Percentiles rank a stretch among this genome's conserved stretches.
Evolutionary conservation across 2,888 invertebrate species (phyloP).

Genomic region (Candidula unifasciata): DNA sequence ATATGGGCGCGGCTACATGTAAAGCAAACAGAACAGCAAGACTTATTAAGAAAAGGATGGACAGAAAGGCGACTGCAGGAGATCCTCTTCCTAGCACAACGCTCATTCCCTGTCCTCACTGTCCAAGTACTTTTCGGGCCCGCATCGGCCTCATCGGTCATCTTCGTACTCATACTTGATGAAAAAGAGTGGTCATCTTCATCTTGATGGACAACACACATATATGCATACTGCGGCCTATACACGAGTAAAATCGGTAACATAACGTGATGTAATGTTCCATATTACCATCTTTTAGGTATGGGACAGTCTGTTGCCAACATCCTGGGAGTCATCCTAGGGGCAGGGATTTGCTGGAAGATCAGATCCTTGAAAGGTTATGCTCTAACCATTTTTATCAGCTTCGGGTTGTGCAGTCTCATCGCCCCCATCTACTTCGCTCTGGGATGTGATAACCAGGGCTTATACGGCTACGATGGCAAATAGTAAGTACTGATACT

Average conservation of each 20-base stretch:
- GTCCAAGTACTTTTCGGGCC: too few species aligned
- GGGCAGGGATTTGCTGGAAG: constrained; percentile 1
- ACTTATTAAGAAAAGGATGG: too few species aligned
- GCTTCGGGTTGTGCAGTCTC: background rate
- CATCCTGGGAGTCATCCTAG: background rate
- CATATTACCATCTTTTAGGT: background rate
- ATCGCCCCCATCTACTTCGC: constrained; percentile 10
- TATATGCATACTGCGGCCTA: too few species aligned
- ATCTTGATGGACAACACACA: too few species aligned
- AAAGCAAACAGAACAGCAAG: too few species aligned
- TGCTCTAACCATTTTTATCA: background rate
- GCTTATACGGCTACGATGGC: background rate
- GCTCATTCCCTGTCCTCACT: too few species aligned
- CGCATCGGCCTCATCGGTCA: too few species aligned
- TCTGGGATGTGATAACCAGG: constrained; percentile 20
- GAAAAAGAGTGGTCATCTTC: too few species aligned
- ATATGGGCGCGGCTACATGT: too few species aligned
- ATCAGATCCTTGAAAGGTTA: constrained; percentile 13
- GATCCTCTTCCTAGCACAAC: too few species aligned
- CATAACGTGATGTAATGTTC: background rate
- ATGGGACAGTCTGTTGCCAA: background rate
- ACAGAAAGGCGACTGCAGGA: too few species aligned
- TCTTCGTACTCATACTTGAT: too few species aligned
- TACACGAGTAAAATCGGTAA: background rate
- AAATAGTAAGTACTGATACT: background rate